phyloP scores from a whole-genome alignment of 2,113 vertebrate species.

The Aix galericulata region DNA sequence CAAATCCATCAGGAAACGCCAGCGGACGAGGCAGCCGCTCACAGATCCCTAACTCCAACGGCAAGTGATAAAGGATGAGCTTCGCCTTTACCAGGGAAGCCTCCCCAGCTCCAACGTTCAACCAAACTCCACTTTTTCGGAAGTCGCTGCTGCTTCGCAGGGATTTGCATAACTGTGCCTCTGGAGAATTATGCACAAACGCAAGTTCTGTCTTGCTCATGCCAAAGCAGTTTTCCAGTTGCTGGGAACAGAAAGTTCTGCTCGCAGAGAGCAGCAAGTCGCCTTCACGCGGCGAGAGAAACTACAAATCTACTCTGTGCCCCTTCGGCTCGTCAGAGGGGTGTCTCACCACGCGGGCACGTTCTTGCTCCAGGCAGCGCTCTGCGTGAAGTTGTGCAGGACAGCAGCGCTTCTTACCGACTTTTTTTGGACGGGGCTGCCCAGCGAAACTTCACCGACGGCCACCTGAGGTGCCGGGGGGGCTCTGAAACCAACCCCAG shows the following conservation, averaged over 20 bases:
- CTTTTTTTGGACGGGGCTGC: background rate
- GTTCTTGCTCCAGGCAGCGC: fast-evolving
- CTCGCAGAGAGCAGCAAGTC: background rate
- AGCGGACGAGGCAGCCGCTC: background rate
- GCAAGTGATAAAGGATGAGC: background rate
- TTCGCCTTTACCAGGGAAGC: background rate
- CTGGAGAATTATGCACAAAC: slow-evolving; percentile 9
- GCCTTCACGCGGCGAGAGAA: background rate
- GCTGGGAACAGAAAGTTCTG: slow-evolving; percentile 40
- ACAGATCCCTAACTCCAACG: background rate
- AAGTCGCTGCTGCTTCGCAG: slow-evolving; percentile 31
- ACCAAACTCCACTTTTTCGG: background rate
- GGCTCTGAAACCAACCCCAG: fast-evolving
- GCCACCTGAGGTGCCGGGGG: fast-evolving
- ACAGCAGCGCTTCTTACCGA: fast-evolving
- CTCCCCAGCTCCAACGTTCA: background rate
- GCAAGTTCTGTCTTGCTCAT: slow-evolving; percentile 53
- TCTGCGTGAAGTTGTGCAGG: fast-evolving
- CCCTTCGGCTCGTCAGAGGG: background rate
- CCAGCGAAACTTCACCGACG: fast-evolving
- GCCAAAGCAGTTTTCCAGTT: slow-evolving; percentile 44
- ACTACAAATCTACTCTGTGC: fast-evolving
- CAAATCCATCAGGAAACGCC: background rate
- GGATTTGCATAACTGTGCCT: slow-evolving; percentile 63
- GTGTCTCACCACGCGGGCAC: background rate